Evolutionary conservation across 2,888 invertebrate species (phyloP).

Genomic region (Exephanes ischioxanthus): DNA sequence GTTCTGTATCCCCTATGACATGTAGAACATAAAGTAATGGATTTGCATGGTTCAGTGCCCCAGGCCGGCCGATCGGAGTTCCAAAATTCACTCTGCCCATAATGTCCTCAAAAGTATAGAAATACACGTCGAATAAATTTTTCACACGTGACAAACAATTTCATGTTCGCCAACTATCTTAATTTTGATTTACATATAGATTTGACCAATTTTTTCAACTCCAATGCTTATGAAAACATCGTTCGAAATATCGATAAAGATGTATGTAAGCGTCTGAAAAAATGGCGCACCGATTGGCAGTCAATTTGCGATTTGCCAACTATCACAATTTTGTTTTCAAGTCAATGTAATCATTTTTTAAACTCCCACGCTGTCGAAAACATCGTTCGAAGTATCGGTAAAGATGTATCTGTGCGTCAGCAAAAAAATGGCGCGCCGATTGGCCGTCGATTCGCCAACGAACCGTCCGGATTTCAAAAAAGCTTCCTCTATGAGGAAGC

Average conservation of each 20-base stretch:
- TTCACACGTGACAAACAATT: too few relatives aligned
- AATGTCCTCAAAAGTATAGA: too few relatives aligned
- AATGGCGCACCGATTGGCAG: neutral
- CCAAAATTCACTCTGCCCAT: neutral
- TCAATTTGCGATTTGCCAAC: neutral
- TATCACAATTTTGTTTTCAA: neutral
- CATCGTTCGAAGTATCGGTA: too few relatives aligned
- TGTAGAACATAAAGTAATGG: neutral
- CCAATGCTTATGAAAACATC: neutral
- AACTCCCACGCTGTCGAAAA: too few relatives aligned
- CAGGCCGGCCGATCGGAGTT: neutral
- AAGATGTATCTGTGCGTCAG: too few relatives aligned
- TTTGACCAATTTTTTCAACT: neutral
- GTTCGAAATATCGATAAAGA: neutral
- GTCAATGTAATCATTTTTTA: neutral
- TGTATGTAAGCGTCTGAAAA: neutral
- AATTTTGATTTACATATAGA: neutral
- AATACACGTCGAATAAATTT: too few relatives aligned
- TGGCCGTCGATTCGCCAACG: too few relatives aligned
- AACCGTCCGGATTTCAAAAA: too few relatives aligned
- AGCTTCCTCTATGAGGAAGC: too few relatives aligned
- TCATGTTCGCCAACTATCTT: neutral
- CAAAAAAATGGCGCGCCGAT: too few relatives aligned
- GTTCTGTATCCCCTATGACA: neutral
- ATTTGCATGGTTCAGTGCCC: neutral